Evolutionary conservation across 2,888 invertebrate species (phyloP).

Genomic region (Holacanthella duospinosa): DNA sequence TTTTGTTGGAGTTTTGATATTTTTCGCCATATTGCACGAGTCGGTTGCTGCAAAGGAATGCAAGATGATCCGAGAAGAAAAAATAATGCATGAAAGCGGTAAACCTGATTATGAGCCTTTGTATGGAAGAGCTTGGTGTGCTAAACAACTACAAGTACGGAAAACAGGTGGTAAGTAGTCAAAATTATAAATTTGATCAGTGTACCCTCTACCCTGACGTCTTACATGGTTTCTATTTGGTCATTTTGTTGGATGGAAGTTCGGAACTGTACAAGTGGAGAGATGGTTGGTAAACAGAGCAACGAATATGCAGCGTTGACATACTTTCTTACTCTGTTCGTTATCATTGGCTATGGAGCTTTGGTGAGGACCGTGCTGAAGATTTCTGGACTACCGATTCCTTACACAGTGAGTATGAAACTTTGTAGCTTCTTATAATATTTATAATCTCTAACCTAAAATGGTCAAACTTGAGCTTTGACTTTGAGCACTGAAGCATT

Average conservation of each 20-base stretch:
- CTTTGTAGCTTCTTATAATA: no score
- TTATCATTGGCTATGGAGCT: conserved; percentile 28
- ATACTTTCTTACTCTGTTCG: conserved; percentile 16
- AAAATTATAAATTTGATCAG: no score
- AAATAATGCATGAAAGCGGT: not conserved
- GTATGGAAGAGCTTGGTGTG: not conserved
- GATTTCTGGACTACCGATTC: conserved; percentile 17
- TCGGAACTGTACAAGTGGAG: not conserved
- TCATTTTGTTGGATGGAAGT: not conserved
- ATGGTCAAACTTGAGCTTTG: no score
- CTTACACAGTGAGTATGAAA: conserved; percentile 34
- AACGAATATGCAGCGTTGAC: not conserved
- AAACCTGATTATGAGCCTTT: no score
- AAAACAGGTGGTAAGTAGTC: not conserved
- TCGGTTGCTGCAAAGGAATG: not conserved
- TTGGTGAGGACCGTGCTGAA: conserved; percentile 20
- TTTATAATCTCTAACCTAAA: no score
- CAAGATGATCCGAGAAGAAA: not conserved
- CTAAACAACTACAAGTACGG: not conserved
- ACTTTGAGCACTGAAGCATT: no score
- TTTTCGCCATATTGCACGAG: not conserved
- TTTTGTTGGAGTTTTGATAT: no score
- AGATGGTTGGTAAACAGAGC: not conserved
- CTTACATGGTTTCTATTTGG: not conserved
- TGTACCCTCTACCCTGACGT: no score